Evolutionary conservation across 2,797 vertebrate species (phyloP).

Genomic region (Phataginus tricuspis): DNA sequence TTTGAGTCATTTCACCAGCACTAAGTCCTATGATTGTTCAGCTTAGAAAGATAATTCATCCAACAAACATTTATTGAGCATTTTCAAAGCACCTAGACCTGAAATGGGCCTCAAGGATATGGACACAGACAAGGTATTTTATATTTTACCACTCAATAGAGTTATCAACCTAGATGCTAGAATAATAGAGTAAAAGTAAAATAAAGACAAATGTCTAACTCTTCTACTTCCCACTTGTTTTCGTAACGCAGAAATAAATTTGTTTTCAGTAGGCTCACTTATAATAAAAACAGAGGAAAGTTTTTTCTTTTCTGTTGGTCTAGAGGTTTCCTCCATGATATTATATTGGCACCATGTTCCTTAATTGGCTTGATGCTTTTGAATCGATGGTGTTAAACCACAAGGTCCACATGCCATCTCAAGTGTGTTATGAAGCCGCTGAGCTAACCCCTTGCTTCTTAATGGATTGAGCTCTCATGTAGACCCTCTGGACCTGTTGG

Average conservation of each 20-base stretch:
- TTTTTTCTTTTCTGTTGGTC: not conserved
- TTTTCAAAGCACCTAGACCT: not conserved
- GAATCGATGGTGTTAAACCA: constrained; percentile 52
- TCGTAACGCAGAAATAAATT: not conserved
- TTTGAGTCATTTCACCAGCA: not conserved
- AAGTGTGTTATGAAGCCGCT: not conserved
- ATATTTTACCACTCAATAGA: not conserved
- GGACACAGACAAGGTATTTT: not conserved
- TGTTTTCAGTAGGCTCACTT: not conserved
- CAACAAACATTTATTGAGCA: not conserved
- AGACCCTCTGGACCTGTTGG: not conserved
- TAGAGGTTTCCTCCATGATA: not conserved
- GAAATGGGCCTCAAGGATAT: not conserved
- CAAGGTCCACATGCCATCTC: not conserved
- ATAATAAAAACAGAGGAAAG: not conserved
- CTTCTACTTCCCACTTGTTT: not conserved
- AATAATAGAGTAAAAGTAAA: not conserved
- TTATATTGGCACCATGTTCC: not conserved
- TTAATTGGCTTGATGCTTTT: constrained; percentile 50
- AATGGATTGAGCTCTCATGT: not conserved
- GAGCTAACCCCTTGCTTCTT: not conserved
- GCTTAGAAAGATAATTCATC: not conserved
- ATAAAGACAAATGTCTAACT: not conserved
- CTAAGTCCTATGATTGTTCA: not conserved
- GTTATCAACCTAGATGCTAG: not conserved